phyloP scores from a whole-genome alignment of 2,888 invertebrate genomes.

The Therioaphis trifolii region DNA sequence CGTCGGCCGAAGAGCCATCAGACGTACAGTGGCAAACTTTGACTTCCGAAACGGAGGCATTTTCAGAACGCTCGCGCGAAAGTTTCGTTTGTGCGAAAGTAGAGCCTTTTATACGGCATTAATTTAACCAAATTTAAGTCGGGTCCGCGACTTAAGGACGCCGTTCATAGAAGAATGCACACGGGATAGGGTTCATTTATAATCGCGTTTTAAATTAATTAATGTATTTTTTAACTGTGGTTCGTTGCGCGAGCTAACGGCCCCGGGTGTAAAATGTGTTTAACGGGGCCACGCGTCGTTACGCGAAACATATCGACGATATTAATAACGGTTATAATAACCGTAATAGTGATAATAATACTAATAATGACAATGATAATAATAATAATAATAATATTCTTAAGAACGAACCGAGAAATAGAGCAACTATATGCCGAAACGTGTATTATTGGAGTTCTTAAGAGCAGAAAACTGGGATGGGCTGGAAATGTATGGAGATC shows the following conservation, averaged over 20 bases:
- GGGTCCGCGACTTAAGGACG: neutral
- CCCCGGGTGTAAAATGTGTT: too few species aligned
- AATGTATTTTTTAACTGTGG: neutral
- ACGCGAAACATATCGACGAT: too few species aligned
- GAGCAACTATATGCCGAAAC: too few species aligned
- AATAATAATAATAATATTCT: too few species aligned
- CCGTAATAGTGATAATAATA: too few species aligned
- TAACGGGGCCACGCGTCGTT: too few species aligned
- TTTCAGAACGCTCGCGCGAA: neutral
- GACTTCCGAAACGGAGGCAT: slow-evolving; percentile 36
- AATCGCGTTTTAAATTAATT: neutral
- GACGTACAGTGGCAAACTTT: slow-evolving; percentile 20
- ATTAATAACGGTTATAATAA: too few species aligned
- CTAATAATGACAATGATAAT: too few species aligned
- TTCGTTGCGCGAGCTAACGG: neutral
- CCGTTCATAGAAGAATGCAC: slow-evolving; percentile 7
- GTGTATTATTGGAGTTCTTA: too few species aligned
- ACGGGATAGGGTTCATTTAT: neutral
- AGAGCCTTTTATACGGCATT: slow-evolving; percentile 18
- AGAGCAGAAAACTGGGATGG: too few species aligned
- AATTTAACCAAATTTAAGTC: slow-evolving; percentile 38
- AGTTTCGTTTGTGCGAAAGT: slow-evolving; percentile 21
- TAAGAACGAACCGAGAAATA: too few species aligned
- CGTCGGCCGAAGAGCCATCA: neutral
- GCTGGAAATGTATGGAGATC: too few species aligned